Base-by-base conservation (phyloP, 1,140 invertebrate species). In the Gryllus bimaculatus region DNA sequence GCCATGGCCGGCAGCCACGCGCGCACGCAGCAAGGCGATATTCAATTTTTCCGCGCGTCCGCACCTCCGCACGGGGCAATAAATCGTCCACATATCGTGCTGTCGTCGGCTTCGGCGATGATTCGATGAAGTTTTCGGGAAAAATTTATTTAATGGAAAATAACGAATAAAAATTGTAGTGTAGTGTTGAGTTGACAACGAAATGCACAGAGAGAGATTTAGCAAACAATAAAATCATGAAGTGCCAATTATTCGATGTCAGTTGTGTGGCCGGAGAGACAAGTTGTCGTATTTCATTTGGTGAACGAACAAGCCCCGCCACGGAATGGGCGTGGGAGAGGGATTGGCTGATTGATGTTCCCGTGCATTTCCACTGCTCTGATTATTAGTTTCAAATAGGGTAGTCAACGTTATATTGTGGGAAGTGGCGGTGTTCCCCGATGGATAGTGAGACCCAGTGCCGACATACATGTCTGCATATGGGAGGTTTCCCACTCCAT, bases 81-180 rank as follows among this genome's bases (percentile, higher is more conserved):
- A 66, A 66, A 66, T 66, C 54, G 54, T 66, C 54, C 54, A 18
- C 54, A 66, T 39, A 18, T 18, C 10, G 54, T 7, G 18, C 10
- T 18, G 54, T 13, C 54, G 10, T 7, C 10, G 15, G 54, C 54
- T 10, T 66, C 54, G 54, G 18, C 54, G 54, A 66, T 66, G 54
- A 66, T 66, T 66, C 54, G 54, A 66, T 66, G 54, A 66, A 66
- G 54, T 66, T 66, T 66, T 66, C 54, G 54, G 54, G 54, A 18
- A 66, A 39, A 66, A 66, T 66, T 66, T 66, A 66, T 66, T 66
- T 66, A 66, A 66, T 66, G 54, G 54, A 66, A 66, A 66, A 66
- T 66, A 66, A 66, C 54, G 54, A 66, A 66, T 66, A 66, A 66
- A 66, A 66, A 66, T 66, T 66, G 54, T 18, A 18, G 10, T 66